Evolutionary conservation across 2,888 invertebrate species (phyloP), one percentile per base, ranked within the genome.

Genomic region (Dione vanillae): DNA sequence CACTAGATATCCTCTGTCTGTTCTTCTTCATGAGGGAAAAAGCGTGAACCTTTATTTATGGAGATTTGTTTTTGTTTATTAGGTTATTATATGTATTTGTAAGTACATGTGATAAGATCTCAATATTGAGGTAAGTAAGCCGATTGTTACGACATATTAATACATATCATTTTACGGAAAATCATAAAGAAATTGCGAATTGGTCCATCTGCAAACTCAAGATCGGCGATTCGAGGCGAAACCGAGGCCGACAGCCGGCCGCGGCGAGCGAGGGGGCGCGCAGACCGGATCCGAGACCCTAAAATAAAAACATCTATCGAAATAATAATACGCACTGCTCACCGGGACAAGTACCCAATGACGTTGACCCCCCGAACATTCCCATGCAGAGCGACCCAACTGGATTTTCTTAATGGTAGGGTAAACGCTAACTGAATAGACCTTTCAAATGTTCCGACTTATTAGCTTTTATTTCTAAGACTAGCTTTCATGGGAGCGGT

Each of bases 301-400:
- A 87, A 91, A 92, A 91, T 91, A 91, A 92, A 92, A 92, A 90
- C 91, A 92, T 91, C 91, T 89, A 90, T 92, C 91, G 87, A 85
- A 92, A 92, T 92, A 93, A 92, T 92, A 93, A 92, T 92, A 92
- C 90, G 85, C 88, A 90, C 89, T 86, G 86, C 88, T 87, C 86
- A 85, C 87, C 88, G 84, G 85, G 89, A 91, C 92, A 90, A 92
- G 92, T 92, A 91, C 68, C 91, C 89, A 88, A 91, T 92, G 91
- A 86, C 92, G 92, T 92, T 93, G 92, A 93, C 92, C 92, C 91
- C 90, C 89, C 84, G 89, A 87, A 82, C 86, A 91, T 92, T 92
- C 92, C 91, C 92, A 92, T 87, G 91, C 89, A 79, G 82, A 85
- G 88, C 82, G 81, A 79, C 73, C 83, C 88, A 88, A 92, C 92